Base-by-base conservation (phyloP, 2,113 vertebrate genomes). In the Pelecanoides urinatrix region DNA sequence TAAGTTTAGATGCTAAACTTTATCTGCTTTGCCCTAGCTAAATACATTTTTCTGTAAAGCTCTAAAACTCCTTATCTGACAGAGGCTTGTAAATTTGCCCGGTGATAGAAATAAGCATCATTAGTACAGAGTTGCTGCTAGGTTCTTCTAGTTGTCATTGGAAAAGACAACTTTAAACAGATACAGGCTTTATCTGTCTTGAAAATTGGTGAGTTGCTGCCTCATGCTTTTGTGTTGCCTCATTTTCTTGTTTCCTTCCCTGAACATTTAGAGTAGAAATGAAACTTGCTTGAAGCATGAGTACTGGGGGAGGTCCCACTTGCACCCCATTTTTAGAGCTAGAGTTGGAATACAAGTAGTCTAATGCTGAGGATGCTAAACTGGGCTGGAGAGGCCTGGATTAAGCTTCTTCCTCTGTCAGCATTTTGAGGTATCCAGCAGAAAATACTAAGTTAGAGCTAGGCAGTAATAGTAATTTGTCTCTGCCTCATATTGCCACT, bases 11-110 rank as follows among this genome's bases (percentile, higher is more conserved):
- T 5, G 2, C 27, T 75, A 29, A 91, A 75, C 45, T 88, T 94
- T 58, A 93, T 95, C 92, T 76, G 58, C 94, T 92, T 66, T 94
- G 73, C 70, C 20, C 47, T 59, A 12, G 59, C 82, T 90, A 89
- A 94, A 70, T 18, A 12, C 13, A 7, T 90, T 73, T 91, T 67
- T 55, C 65, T 90, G 45, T 18, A 56, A 70, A 70, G 81, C 87
- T 81, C 71, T 45, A 55, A 29, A 70, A 42, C 34, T 58, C 40
- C 44, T 38, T 32, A 34, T 94, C 77, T 65, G 77, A n/a, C 70
- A 90, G 90, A 53, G 80, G 36, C 32, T 93, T 50, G 52, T 53
- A 19, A 89, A 36, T 67, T 36, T 14, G 70, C 90, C 62, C n/a
- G 53, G 42, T 6, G 59, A 34, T 42, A 68, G 73, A 62, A 77